Evolutionary conservation across 30 jellyfish, hydroid and myxozoan species (phyloP), one percentile per base, ranked within the genome.

Genomic region (Hydractinia symbiolongicarpus): DNA sequence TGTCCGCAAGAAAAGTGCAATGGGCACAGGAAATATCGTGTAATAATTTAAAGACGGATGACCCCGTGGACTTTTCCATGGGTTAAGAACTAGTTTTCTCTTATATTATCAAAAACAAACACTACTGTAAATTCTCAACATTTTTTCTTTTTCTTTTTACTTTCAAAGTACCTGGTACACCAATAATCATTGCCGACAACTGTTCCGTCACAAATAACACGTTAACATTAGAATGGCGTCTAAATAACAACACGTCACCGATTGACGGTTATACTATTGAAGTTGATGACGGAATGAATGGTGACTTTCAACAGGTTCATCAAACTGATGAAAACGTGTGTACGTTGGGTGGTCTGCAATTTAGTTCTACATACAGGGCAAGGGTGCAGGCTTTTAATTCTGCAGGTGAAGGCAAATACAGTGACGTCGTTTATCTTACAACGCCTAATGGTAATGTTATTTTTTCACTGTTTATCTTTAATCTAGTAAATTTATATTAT

Each of bases 301-400:
- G 97, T 9, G 79, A 84, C 67, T 90, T 90, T 66, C 87, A 86
- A 58, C 90, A 69, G 6, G 97, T 90, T 21, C 91, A 81, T 74
- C 90, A 82, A 62, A 90, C 97, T 21, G 91, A 86, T 49, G 95
- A 90, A 56, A 30, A 62, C 7, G 67, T 77, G 76, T 90, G 97
- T 55, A 90, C 87, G n/a, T 88, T 90, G 44, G 95, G 90, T 5
- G 97, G 97, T 8, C 75, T 90, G 84, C 97, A 90, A 79, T 90
- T 86, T 55, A 83, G 83, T 14, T 90, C 97, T 15, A 86, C 95
- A 30, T 90, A 90, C 79, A 75, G 96, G 54, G 95, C 96, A 4
- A 86, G 95, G 10, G 97, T 90, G 50, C 72, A 79, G 55, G 88
- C 94, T 8, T 78, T 50, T 79, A 90, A 90, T 77, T 61, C 83